Evolutionary conservation across 2,797 vertebrate genomes (phyloP), one percentile per base, ranked within the genome.

Genomic region (Labeo calbasu): DNA sequence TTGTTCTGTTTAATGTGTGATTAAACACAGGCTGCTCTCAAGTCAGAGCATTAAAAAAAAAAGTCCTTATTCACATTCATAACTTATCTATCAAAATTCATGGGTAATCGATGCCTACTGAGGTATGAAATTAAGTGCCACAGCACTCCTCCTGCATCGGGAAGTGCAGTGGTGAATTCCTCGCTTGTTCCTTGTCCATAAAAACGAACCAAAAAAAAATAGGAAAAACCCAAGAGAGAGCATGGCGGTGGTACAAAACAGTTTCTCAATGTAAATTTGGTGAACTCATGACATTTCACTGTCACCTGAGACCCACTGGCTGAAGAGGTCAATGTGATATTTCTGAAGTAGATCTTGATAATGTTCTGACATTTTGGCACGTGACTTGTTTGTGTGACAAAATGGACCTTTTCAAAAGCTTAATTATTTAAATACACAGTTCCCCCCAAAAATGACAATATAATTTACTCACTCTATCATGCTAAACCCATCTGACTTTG

Each of bases 91-190:
- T 93, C 87, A 92, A 86, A 80, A 93, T 93, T 92, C 92, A 92
- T 91, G 91, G 92, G 91, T 92, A 94, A 95, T 94, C 93, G 88
- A 93, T 93, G 92, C 88, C 92, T 91, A 90, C 92, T 92, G 93
- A 93, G 90, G 92, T 92, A 94, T 94, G 93, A 94, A 94, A 94
- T 94, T 89, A 94, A 92, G 87, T 91, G 83, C 89, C 88, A 90
- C 86, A 87, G 87, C 50, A 23, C 13, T 70, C 5, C 90, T 91
- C 86, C 83, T 85, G 88, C 84, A 90, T 89, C 86, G 88, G 40
- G 85, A 84, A 92, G 83, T 89, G 89, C 87, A 87, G 92, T 90
- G 89, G 90, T 87, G 92, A 92, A 92, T 89, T 89, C 89, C 92
- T 90, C 77, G 5, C 50, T 59, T 28, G 32, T 89, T 80, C 25